Evolutionary conservation across 2,113 vertebrate species (phyloP), one percentile per base, ranked within the genome.

Genomic region (Aleadryas rufinucha): DNA sequence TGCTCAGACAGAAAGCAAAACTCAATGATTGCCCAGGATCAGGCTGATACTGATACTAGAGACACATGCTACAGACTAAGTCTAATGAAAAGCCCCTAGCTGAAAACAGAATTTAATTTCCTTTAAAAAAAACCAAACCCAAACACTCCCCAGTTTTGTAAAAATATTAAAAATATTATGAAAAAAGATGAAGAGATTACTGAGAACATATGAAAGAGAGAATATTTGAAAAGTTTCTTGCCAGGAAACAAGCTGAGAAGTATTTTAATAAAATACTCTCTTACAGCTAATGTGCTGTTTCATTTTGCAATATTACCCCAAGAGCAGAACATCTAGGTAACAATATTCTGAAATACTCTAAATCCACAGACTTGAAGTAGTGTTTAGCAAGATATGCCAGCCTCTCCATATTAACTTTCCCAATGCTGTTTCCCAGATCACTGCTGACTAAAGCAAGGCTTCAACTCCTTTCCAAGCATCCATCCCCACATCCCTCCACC

Each of bases 51-150:
- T 96, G 79, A 75, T 88, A 84, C 53, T 74, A 75, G 64, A 60
- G 71, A 90, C 47, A 72, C 69, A 87, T 11, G 47, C 54, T 71
- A 27, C 70, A 87, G 69, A 56, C 83, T 21, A 70, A 88, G 44
- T n/a, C 64, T 95, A 96, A 92, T 88, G 93, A 96, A 93, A 94
- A 77, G 57, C 71, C 57, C 79, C 87, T 84, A 91, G 96, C 93
- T 93, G 88, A 97, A 92, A 93, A 86, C 19, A 68, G 69, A 97
- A 76, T 97, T 98, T 97, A 95, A 98, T 98, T 98, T 98, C 98
- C 97, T 97, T 95, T 91, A 35, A 24, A 74, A 81, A 86, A 86
- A 69, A 3, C 9, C 9, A 39, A 39, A 0, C 8, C 18, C 16
- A 75, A n/a, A 63, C 17, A 28, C 42, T 47, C 10, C 5, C 41